Base-by-base conservation (phyloP, 2,113 vertebrate genomes). In the Phylloscopus whistleri region DNA sequence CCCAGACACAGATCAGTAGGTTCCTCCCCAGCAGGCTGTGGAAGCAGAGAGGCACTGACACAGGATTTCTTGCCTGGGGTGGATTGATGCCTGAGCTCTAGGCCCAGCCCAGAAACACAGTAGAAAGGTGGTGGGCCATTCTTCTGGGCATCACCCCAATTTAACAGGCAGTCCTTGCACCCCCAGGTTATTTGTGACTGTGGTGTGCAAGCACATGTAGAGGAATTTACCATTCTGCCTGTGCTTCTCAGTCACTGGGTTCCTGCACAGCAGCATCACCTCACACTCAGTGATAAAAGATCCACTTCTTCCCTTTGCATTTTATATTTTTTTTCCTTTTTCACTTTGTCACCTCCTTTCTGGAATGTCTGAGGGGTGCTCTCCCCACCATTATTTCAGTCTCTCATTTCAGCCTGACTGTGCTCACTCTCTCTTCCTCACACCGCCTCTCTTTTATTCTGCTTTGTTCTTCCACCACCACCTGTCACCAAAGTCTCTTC, bases 391-490 rank as follows among this genome's bases (percentile, higher is more conserved):
- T 91, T 89, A 84, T 68, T 79, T 94, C 41, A 63, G 84, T 69
- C 77, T 84, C 81, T 91, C 73, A 52, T 92, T 87, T 77, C 86
- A 90, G 86, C 48, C 68, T 78, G 41, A 33, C 59, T 86, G 76
- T 3, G 13, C 51, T 91, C 82, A 44, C 0, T 0, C 55, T 90
- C 60, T 87, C 26, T 43, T 81, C 94, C 84, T 91, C 74, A 68
- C 37, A 27, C 60, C 0, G 1, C 66, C 87, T 95, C 91, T 79
- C 68, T 89, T 84, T 78, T 41, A 81, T 75, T 89, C 66, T 87
- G 56, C 52, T 95, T 94, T 95, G 69, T 84, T 95, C 87, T 95
- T 84, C 81, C 28, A 86, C 91, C 37, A 84, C 62, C 74, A 84
- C 78, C 80, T 90, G 70, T 86, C 94, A 92, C 84, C 80, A 74